Base-by-base conservation (phyloP, 1,140 invertebrate genomes). In the Coelopa frigida region DNA sequence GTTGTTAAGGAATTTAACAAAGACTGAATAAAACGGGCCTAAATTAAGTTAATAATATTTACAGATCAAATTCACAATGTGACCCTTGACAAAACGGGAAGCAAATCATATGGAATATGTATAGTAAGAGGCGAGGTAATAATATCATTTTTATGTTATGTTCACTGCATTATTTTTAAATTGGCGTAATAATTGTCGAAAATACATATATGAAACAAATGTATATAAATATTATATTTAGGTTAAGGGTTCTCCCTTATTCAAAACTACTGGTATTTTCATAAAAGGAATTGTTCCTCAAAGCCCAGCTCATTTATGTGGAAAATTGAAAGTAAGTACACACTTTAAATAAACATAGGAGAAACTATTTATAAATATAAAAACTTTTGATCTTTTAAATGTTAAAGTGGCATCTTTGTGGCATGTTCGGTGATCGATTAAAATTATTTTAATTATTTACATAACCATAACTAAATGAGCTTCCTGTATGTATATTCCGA, bases 251-350 rank as follows among this genome's bases (percentile, higher is more conserved):
- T 74, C 63, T 6, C 63, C 61, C 3, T 61, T 61, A 38, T 55
- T 62, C 23, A 63, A 69, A 73, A 74, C 96, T 48, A 85, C 91
- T 37, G 95, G 95, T 12, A 98, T 98, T 59, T 98, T 98, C 69
- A 94, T 99, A 54, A 98, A 98, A 72, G 93, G 95, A 70, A 94
- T 99, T 7, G 77, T 97, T 24, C 81, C 87, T 3, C 83, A 93
- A 50, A 97, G 92, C 76, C 94, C 94, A n/a, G 95, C 94, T 5
- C 92, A 91, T 29, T 77, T 79, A 56, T 85, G 87, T 57, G 90
- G 87, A 22, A 81, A 86, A 53, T 73, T 98, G 20, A 92, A 94
- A 76, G 86, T 89, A 72, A 66, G 50, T 45, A 33, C n/a, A n/a
- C n/a, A n/a, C n/a, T n/a, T n/a, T n/a, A n/a, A n/a, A n/a, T n/a